Evolutionary conservation across 2,888 invertebrate genomes (phyloP), one percentile per base, ranked within the genome.

Genomic region (Ophioninae sp.): DNA sequence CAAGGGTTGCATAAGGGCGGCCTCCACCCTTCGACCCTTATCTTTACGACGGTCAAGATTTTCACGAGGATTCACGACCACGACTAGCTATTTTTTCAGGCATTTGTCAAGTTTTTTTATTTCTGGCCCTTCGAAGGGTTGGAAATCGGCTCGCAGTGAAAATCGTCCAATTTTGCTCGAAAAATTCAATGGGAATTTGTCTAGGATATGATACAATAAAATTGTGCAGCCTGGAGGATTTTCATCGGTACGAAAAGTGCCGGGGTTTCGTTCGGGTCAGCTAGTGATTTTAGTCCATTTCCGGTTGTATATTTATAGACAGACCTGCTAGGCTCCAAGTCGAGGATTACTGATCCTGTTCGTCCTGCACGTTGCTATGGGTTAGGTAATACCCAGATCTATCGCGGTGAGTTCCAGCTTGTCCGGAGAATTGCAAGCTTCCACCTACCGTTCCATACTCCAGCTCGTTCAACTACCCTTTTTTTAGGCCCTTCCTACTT

Each of bases 351-450:
- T 58, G 20, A 56, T 37, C 10, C 44, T 44, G 44, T n/a, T 71
- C 37, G 56, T 39, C 37, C 58, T n/a, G 17, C 22, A 59, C 8
- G 67, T 39, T n/a, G 23, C 7, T 10, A 1, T 8, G 17, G 39
- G 58, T 20, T 67, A 75, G 30, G n/a, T 41, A 75, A 37, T 58
- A 65, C 75, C 65, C 58, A 75, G 67, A 17, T 41, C 77, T 44
- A 39, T 10, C 8, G 56, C 41, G 65, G 23, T 20, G 63, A 41
- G 56, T 67, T 41, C 22, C 72, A 58, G 69, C 79, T 73, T 76
- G 82, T 73, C 79, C 71, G 56, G 67, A 41, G 79, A 73, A 83
- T 83, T 73, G 39, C 79, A 72, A 20, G 37, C 56, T n/a, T 20
- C 22, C 71, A 13, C 39, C n/a, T 59, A 37, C 59, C 63, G 44